Evolutionary conservation across 1,140 invertebrate species (phyloP).

Genomic region (fruit fly (Drosophila melanogaster)): DNA sequence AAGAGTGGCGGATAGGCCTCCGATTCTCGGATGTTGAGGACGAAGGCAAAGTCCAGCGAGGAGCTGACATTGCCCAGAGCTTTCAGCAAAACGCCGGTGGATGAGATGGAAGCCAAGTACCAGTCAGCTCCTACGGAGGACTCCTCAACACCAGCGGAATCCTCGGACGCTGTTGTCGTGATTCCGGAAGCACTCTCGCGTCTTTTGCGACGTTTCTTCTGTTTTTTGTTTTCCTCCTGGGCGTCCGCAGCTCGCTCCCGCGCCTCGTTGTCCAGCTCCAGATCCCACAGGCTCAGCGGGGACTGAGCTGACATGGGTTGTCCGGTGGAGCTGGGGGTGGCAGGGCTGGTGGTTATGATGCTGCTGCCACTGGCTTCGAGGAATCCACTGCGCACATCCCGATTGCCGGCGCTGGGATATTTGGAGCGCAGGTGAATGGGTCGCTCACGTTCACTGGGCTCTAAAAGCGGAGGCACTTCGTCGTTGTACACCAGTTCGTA

Average conservation of each 20-base stretch:
- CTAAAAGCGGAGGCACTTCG: slow-evolving; percentile 54
- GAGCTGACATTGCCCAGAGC: slow-evolving; percentile 65
- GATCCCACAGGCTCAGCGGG: slow-evolving; percentile 77
- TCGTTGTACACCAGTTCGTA: slow-evolving; percentile 73
- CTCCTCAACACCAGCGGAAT: slow-evolving; percentile 23
- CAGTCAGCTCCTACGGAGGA: slow-evolving; percentile 45
- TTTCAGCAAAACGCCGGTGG: slow-evolving; percentile 77
- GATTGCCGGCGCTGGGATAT: slow-evolving; percentile 71
- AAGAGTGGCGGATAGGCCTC: slow-evolving; percentile 82
- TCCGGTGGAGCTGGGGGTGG: slow-evolving; percentile 36
- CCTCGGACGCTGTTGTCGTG: slow-evolving; percentile 42
- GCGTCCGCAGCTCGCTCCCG: slow-evolving; percentile 54
- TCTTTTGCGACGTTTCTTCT: slow-evolving; percentile 39
- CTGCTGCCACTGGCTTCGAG: slow-evolving; percentile 25
- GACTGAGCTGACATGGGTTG: slow-evolving; percentile 53
- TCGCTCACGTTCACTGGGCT: slow-evolving; percentile 69
- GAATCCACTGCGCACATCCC: slow-evolving; percentile 76
- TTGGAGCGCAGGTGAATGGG: slow-evolving; percentile 78
- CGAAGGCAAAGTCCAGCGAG: slow-evolving; percentile 79
- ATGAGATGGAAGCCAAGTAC: slow-evolving; percentile 81
- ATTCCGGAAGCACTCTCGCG: slow-evolving; percentile 14
- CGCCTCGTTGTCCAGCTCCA: slow-evolving; percentile 81
- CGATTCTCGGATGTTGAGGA: slow-evolving; percentile 83
- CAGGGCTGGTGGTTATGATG: neutral
- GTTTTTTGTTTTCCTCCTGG: slow-evolving; percentile 26